Base-by-base conservation (phyloP, 1,140 invertebrate genomes). In the Ceratoteleas bidentatus region DNA sequence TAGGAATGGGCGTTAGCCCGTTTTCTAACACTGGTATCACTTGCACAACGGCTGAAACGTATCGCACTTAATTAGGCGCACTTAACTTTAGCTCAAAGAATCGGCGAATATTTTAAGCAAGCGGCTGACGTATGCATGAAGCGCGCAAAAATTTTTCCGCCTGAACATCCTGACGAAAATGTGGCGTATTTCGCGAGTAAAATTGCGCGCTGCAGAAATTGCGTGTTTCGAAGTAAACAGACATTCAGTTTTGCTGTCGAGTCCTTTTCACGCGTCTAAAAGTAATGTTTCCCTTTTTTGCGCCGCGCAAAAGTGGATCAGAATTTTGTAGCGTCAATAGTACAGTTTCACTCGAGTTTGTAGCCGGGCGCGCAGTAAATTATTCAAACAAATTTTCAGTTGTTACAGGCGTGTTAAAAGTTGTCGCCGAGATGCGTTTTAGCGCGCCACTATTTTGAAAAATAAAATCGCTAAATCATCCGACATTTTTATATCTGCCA, bases 171-270 rank as follows among this genome's bases (percentile, higher is more conserved):
- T 14, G 47, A 4, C 43, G 56, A 75, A 74, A 61, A 61, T 54
- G 61, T 47, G 45, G 47, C 56, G 36, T 64, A 64, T 76, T 76
- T 47, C 53, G 50, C 13, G 61, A 65, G 62, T 62, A 73, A 73
- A 62, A 73, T 73, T 57, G 69, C 9, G 43, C 58, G 33, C 33
- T 13, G 15, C 15, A 15, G 65, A 38, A 56, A 53, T 43, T 40
- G 65, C 60, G 70, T 74, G 61, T 74, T 65, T 65, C 45, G 33
- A n/a, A 57, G 53, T 50, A 65, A 74, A 65, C 61, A 58, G 70
- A 74, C 65, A 74, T 74, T 74, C 70, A 74, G 65, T 74, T 74
- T 74, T 45, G 15, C 61, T n/a, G n/a, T n/a, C 10, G 24, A 45
- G 40, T 15, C 49, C 43, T 53, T 57, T 65, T 53, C 34, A 24